Evolutionary conservation across 1,140 invertebrate species (phyloP).

Genomic region (Epicauta chinensis): DNA sequence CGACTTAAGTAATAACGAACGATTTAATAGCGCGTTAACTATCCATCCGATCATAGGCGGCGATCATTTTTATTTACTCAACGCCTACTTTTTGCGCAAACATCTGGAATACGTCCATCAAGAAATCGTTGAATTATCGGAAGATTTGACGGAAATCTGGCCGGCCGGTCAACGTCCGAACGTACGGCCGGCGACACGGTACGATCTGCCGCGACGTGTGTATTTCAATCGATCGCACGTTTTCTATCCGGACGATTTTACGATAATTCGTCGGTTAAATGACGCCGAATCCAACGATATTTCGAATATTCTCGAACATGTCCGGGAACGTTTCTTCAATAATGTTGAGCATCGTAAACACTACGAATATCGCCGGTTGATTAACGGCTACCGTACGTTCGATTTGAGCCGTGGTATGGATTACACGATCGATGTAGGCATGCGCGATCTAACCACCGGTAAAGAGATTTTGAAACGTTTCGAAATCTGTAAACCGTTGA

Average conservation of each 20-base stretch:
- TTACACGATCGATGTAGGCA: conserved; percentile 71
- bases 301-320: conserved; percentile 55
- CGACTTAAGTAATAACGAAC: conserved; percentile 39
- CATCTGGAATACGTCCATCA: conserved; percentile 47
- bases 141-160: conserved; percentile 55
- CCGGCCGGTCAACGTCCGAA: conserved; percentile 69
- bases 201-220: conserved; percentile 79
- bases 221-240: conserved; percentile 79
- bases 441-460: conserved; percentile 34
- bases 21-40: conserved; percentile 54
- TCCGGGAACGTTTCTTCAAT: conserved; percentile 47
- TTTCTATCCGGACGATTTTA: conserved; percentile 65
- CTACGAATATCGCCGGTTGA: conserved; percentile 52
- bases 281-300: conserved; percentile 61
- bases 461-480: conserved; percentile 47
- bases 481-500: conserved; percentile 71
- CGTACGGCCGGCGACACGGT: conserved; percentile 64
- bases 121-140: conserved; percentile 45
- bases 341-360: conserved; percentile 47
- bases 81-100: conserved; percentile 60
- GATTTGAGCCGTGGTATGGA: conserved; percentile 84
- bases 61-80: conserved; percentile 60
- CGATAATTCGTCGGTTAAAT: conserved; percentile 50
- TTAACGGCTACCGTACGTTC: conserved; percentile 80
- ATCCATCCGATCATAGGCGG: conserved; percentile 60